These are phyloP conservation scores for Psittacula derbiana DNA, from an alignment of 2,797 vertebrate species.

Conservation along the genomic window DNA sequence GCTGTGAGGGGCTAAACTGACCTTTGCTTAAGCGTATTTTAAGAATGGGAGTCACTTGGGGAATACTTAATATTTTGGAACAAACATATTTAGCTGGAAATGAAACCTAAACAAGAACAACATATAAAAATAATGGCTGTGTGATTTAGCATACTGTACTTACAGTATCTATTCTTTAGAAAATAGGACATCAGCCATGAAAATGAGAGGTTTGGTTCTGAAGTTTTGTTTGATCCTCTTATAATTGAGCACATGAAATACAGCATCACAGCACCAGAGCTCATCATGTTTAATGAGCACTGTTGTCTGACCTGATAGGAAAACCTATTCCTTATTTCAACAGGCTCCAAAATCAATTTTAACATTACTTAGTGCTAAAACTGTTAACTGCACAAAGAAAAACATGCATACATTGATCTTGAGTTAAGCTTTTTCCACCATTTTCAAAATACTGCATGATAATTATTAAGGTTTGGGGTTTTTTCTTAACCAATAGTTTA, in stretches of 20 bases:
- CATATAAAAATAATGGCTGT: not conserved
- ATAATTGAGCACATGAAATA: not conserved
- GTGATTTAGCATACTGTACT: not conserved
- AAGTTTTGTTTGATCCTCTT: not conserved
- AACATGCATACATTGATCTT: rapidly evolving
- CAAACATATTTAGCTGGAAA: not conserved
- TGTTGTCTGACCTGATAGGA: not conserved
- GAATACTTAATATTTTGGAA: not conserved
- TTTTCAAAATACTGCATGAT: not conserved
- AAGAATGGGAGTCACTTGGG: not conserved
- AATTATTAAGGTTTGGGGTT: rapidly evolving
- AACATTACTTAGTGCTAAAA: not conserved
- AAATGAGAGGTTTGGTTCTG: not conserved
- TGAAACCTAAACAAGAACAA: not conserved
- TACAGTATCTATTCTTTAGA: not conserved
- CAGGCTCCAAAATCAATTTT: not conserved
- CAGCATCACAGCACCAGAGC: not conserved
- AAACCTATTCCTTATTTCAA: not conserved
- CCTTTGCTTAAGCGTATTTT: not conserved
- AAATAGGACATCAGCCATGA: not conserved
- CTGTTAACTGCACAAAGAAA: not conserved
- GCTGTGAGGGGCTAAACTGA: not conserved
- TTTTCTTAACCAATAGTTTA: not conserved
- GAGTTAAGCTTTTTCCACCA: not conserved
- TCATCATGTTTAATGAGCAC: not conserved